Evolutionary conservation across 53 echinoderm and acorn worm species (phyloP), one percentile per base, ranked within the genome.

Genomic region (Holothuria scabra): DNA sequence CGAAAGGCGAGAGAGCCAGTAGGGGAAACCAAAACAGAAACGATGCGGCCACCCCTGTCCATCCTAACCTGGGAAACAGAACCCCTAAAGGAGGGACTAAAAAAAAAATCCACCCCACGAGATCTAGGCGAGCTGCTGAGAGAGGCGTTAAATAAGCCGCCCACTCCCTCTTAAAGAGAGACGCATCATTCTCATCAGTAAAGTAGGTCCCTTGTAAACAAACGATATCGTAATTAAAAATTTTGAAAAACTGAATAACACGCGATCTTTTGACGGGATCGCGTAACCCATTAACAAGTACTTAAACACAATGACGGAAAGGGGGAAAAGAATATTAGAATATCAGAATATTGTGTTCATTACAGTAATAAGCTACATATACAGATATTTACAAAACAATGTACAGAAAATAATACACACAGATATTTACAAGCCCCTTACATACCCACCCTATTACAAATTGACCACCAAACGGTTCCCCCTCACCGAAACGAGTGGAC

Each of bases 181-280:
- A n/a, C 6, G 76, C 8, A 65, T 86, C 78, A n/a, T 26, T 0
- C 23, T 64, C 29, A 0, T 8, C 12, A 46, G 31, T 24, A 52
- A 86, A 76, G 49, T 76, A 64, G 1, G 76, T 76, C 62, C 78
- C 78, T 25, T 86, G 86, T n/a, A 86, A 48, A 11, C 74, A 65
- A 49, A 49, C 20, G 49, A 76, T 46, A 11, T 86, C 78, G 37
- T 46, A 84, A 8, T 4, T 6, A 30, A 58, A 21, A 33, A 84
- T 65, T 19, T 35, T 41, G 8, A 84, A 26, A 41, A 48, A 67
- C 22, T 46, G 29, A 22, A 84, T 18, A 3, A 84, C 56, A 35
- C 69, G 30, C 4, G 23, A 56, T 13, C 71, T 56, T 59, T 84
- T 84, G n/a, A 9, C 11, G 0, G 60, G 28, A 24, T 85, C 85